A percentile compares a stretch with the other conserved stretches of the same genome.
Conservation (phyloP, 2,888 invertebrate genomes). For the Lochmaea crataegi region DNA sequence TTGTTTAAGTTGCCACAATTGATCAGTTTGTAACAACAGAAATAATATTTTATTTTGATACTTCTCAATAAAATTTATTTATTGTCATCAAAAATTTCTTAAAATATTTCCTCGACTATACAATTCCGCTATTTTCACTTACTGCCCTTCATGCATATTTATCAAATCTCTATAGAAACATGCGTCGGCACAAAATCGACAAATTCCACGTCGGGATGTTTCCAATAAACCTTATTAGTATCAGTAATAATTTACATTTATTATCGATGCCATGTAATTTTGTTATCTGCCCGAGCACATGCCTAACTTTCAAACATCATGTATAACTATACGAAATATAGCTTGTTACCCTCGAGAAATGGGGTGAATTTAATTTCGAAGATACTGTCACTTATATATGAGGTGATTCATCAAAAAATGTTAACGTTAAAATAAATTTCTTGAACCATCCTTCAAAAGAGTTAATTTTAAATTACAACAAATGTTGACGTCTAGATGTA, state of each 20-base stretch:
- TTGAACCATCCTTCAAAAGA: too few relatives aligned
- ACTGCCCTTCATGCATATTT: not conserved
- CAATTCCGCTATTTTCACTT: too few relatives aligned
- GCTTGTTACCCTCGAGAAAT: slow-evolving; percentile 33
- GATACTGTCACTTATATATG: slow-evolving; percentile 27
- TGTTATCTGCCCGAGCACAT: slow-evolving; percentile 43
- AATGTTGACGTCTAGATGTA: not conserved
- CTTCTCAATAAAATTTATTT: too few relatives aligned
- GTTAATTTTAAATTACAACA: slow-evolving; percentile 6
- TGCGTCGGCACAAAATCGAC: slow-evolving; percentile 4
- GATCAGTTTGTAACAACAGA: too few relatives aligned
- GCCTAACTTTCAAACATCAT: slow-evolving; percentile 41
- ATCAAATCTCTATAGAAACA: not conserved
- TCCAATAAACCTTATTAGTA: slow-evolving; percentile 39
- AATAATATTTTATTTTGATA: too few relatives aligned
- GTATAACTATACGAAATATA: slow-evolving; percentile 40
- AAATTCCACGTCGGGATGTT: not conserved
- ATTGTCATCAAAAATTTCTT: too few relatives aligned
- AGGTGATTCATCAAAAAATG: slow-evolving; percentile 16
- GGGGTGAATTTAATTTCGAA: slow-evolving; percentile 23
- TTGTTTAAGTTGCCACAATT: too few relatives aligned
- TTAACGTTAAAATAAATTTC: too few relatives aligned
- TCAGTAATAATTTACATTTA: slow-evolving; percentile 40
- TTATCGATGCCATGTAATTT: slow-evolving; percentile 42
- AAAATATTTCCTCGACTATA: too few relatives aligned